Evolutionary conservation across 1,140 invertebrate genomes (phyloP).

Genomic region (Dolichoris vasculosae): DNA sequence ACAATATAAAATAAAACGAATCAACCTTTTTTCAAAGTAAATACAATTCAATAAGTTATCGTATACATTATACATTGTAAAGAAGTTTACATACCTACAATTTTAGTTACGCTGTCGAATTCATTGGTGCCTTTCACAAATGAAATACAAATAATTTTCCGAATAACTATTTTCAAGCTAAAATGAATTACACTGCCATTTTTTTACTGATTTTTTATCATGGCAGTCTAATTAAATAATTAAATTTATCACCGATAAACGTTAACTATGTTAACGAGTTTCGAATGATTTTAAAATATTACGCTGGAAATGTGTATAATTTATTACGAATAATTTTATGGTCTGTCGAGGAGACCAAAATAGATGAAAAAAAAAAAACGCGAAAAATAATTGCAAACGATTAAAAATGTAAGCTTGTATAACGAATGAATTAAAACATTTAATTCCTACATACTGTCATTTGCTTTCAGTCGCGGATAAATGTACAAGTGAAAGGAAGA

Average conservation of each 20-base stretch:
- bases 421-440: slow-evolving; percentile 53
- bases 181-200: slow-evolving; percentile 46
- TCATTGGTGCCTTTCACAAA: slow-evolving; percentile 26
- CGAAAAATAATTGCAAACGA: slow-evolving; percentile 3
- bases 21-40: slow-evolving; percentile 5
- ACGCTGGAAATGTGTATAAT: slow-evolving; percentile 41
- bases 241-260: slow-evolving; percentile 29
- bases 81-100: slow-evolving; percentile 14
- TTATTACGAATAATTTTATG: slow-evolving; percentile 31
- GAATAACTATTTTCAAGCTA: slow-evolving; percentile 28
- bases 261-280: slow-evolving; percentile 27
- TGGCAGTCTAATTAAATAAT: slow-evolving; percentile 47
- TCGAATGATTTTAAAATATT: slow-evolving; percentile 32
- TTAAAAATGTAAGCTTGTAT: slow-evolving; percentile 43
- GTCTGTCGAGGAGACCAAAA: slow-evolving; percentile 27
- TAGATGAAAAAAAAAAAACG: not conserved
- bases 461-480: slow-evolving; percentile 51
- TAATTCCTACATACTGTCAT: slow-evolving; percentile 57
- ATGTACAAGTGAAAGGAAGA: slow-evolving; percentile 41
- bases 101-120: slow-evolving; percentile 30
- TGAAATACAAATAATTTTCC: slow-evolving; percentile 33
- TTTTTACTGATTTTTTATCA: slow-evolving; percentile 39
- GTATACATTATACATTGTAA: slow-evolving; percentile 6
- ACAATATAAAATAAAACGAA: slow-evolving; percentile 28
- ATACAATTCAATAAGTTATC: not conserved